Conservation (phyloP, 2,888 invertebrate species). For the Andricus quercusramuli region DNA sequence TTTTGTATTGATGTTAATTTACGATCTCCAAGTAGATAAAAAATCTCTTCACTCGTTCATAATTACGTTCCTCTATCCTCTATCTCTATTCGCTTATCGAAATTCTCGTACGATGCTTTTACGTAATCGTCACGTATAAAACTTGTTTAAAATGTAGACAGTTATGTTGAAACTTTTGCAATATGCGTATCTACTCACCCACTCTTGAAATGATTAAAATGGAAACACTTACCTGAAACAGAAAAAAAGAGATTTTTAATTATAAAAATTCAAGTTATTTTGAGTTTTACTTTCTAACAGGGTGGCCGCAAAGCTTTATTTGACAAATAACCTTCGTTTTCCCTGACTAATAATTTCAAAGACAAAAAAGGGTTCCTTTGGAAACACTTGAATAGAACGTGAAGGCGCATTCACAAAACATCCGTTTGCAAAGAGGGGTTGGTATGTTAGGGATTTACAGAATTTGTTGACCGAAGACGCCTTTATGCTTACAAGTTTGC, state of each 20-base stretch:
- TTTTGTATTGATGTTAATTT: not conserved
- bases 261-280: not conserved
- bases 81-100: not conserved
- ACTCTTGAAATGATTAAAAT: not conserved
- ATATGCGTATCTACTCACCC: conserved; percentile 4
- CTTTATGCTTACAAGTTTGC: too few relatives aligned
- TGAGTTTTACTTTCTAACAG: not conserved
- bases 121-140: not conserved
- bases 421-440: too few relatives aligned
- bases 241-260: conserved; percentile 6
- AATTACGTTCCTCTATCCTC: not conserved
- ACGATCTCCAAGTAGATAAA: not conserved
- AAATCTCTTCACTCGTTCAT: not conserved
- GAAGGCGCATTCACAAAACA: too few relatives aligned
- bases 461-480: too few relatives aligned
- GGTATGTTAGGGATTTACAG: too few relatives aligned
- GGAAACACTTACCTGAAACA: conserved; percentile 27
- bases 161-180: not conserved
- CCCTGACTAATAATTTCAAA: too few relatives aligned
- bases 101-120: not conserved
- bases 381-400: too few relatives aligned
- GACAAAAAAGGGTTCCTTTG: too few relatives aligned
- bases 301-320: too few relatives aligned
- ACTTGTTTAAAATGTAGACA: not conserved
- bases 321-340: too few relatives aligned